phyloP scores from a whole-genome alignment of 2,888 invertebrate genomes.

The Colletes collaris region DNA sequence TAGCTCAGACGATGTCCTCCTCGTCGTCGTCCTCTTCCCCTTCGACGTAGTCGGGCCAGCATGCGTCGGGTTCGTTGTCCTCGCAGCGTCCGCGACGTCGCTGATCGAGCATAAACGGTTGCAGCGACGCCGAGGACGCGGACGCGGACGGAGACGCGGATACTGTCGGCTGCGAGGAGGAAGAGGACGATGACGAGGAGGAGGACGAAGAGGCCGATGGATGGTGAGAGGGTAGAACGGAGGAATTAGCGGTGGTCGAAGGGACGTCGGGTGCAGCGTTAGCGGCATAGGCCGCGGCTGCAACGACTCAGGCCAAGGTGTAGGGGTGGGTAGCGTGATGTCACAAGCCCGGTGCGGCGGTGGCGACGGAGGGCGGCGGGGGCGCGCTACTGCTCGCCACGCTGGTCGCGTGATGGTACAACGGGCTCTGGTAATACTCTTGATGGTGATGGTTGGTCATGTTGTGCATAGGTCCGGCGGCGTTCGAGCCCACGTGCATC shows the following conservation, averaged over 20 bases:
- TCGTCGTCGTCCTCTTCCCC: slow-evolving; percentile 67
- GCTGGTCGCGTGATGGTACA: slow-evolving; percentile 85
- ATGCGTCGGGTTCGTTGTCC: slow-evolving; percentile 35
- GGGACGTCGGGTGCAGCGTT: slow-evolving; percentile 20
- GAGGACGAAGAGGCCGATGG: slow-evolving; percentile 25
- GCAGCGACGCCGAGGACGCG: not conserved
- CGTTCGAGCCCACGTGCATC: slow-evolving; percentile 85
- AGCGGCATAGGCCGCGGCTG: slow-evolving; percentile 66
- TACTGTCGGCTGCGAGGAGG: not conserved
- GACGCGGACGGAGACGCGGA: slow-evolving; percentile 16
- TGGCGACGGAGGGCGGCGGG: slow-evolving; percentile 84
- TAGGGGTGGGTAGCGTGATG: slow-evolving; percentile 86
- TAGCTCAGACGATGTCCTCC: slow-evolving; percentile 47
- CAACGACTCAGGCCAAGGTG: slow-evolving; percentile 91
- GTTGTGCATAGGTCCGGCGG: slow-evolving; percentile 87
- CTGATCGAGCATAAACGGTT: not conserved
- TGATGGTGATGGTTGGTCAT: slow-evolving; percentile 80
- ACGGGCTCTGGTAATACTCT: slow-evolving; percentile 91
- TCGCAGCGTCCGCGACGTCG: slow-evolving; percentile 46
- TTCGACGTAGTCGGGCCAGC: slow-evolving; percentile 53
- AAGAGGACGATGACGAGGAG: slow-evolving; percentile 10
- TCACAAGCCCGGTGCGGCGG: slow-evolving; percentile 93
- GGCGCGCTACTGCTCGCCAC: slow-evolving; percentile 75
- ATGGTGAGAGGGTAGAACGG: slow-evolving; percentile 6
- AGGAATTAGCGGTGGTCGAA: slow-evolving; percentile 4